Evolutionary conservation across 2,797 vertebrate species (phyloP).

Genomic region (Sebastes cheni): DNA sequence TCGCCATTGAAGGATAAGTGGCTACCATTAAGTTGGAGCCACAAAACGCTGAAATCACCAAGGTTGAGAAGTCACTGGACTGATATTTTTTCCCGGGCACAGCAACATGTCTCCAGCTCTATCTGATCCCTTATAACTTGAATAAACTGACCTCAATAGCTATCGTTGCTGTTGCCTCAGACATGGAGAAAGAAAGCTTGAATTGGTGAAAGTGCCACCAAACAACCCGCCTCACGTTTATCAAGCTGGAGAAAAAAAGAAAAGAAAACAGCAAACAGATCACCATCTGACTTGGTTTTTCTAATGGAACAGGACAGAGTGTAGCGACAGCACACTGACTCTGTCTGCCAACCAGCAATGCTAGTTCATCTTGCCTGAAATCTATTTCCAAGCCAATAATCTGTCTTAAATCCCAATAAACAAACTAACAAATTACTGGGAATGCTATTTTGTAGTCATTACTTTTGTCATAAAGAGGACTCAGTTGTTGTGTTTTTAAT

Average conservation of each 20-base stretch:
- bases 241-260: not conserved
- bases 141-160: conserved; percentile 18
- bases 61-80: not conserved
- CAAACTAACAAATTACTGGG: conserved; percentile 20
- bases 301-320: conserved; percentile 26
- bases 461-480: not conserved
- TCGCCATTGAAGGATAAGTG: not conserved
- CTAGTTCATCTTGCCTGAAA: conserved; percentile 10
- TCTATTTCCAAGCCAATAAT: conserved; percentile 11
- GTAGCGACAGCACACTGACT: conserved; percentile 2
- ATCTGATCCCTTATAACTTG: conserved; percentile 3
- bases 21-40: not conserved
- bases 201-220: not conserved
- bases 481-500: not conserved
- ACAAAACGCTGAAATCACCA: not conserved
- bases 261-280: conserved; percentile 12
- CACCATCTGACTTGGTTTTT: conserved; percentile 21
- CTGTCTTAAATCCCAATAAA: conserved; percentile 4
- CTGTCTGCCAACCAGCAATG: conserved; percentile 22
- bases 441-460: conserved; percentile 4
- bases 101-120: not conserved
- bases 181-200: not conserved
- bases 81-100: not conserved
- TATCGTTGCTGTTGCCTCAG: conserved; percentile 6
- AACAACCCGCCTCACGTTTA: conserved; percentile 11